Evolutionary conservation across 2,888 invertebrate species (phyloP), one percentile per base, ranked within the genome.

Genomic region (Temnothorax ravouxi): DNA sequence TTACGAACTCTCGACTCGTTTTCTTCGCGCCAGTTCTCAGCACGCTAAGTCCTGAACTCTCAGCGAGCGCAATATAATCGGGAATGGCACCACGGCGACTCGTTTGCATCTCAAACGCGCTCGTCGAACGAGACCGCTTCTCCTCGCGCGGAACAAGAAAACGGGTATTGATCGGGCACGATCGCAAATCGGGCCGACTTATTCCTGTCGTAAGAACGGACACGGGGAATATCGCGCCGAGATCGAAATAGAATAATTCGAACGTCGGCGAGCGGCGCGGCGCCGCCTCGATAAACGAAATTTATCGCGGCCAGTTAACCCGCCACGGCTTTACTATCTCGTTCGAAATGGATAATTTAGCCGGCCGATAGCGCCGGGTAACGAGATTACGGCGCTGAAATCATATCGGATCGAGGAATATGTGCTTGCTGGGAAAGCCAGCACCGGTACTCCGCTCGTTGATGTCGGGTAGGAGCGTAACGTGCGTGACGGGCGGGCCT

Each of bases 241-340:
- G 64, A 56, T 84, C 64, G 21, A 59, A 66, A 84, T 86, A 75
- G 85, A 86, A 85, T 84, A 74, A 75, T 74, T 83, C 79, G 81
- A 80, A 80, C 74, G 67, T 72, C 59, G 41, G 69, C 59, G 85
- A 87, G 86, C 84, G 71, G 72, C 86, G 86, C 84, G 71, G 72
- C 87, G 85, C 86, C 86, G 84, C 47, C 80, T 81, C 86, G 89
- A 91, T 90, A 91, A 90, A 86, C 66, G 85, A 86, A 89, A 91
- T 90, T 91, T 90, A 91, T 92, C 87, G 86, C 81, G 82, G 41
- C 54, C 81, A 84, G 82, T 82, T 87, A 82, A 74, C 77, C 66
- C 84, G 62, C 47, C 76, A 54, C 56, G 47, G 67, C 64, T 82
- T 77, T 54, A 62, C 83, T 64, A 84, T 84, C 84, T 88, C 82